Base-by-base conservation (phyloP, 2,888 invertebrate species). In the Nomada lathburiana region DNA sequence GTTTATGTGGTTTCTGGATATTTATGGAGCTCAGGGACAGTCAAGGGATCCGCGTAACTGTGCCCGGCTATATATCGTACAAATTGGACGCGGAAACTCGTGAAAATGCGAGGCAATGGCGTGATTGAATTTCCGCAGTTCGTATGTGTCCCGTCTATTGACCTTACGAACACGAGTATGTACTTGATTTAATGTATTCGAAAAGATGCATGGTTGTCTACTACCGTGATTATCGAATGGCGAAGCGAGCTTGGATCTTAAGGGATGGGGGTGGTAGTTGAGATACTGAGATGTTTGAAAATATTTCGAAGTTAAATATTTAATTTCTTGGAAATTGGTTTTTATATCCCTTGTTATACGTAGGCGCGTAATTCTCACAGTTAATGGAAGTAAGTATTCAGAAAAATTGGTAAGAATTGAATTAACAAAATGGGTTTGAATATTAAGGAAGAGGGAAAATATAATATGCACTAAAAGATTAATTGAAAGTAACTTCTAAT, bases 11-110 rank as follows among this genome's bases (percentile, higher is more conserved):
- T 89, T 86, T 87, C 83, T 65, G 70, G 85, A 84, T 86, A 89
- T 91, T 91, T 91, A 89, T 90, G 86, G 85, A 84, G 72, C 73
- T 72, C 78, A 26, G 71, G 59, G 75, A 59, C 64, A 57, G 57
- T 52, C 78, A 53, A 73, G 81, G 82, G 82, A 67, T 16, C 36
- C 29, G 62, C 57, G 67, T 60, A 65, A 59, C 75, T 59, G 52
- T 36, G 29, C 18, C 26, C n/a, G 59, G 76, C 80, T 69, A 83
- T 86, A 90, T 88, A 89, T 91, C 87, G 83, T 86, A 84, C 86
- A 88, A 90, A 91, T 91, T 89, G 89, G 88, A 91, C 88, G 86
- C 87, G 84, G 81, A 80, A 71, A 80, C 83, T 85, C 75, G 81
- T 81, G 76, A 88, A 87, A 90, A 90, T 86, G 84, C 86, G 86